Percentiles rank a stretch among this genome's conserved stretches.
Evolutionary conservation across 2,888 invertebrate genomes (phyloP).

Genomic region (Himalopsyche anomala): DNA sequence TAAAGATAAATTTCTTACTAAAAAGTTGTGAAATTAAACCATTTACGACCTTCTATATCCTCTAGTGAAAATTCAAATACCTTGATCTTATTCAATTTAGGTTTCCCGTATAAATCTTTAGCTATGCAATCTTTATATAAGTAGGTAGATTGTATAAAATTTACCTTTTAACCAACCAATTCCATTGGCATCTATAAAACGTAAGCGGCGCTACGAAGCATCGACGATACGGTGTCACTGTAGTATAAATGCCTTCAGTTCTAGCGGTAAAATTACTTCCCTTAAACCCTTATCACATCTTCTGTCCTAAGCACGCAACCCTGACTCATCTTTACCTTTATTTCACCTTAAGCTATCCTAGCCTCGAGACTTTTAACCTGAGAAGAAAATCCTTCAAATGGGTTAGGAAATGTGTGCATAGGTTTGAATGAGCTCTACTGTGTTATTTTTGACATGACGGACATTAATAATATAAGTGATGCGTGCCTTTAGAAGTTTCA

Average conservation of each 20-base stretch:
- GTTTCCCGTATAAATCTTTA: background rate
- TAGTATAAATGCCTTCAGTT: slow-evolving; percentile 15
- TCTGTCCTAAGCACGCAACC: slow-evolving; percentile 51
- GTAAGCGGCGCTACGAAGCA: slow-evolving; percentile 4
- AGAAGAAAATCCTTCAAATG: slow-evolving; percentile 25
- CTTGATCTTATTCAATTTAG: slow-evolving; percentile 8
- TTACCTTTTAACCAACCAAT: slow-evolving; percentile 24
- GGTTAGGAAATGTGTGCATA: slow-evolving; percentile 13
- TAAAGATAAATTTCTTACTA: too few relatives aligned
- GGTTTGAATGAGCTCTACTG: background rate
- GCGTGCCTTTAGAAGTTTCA: background rate
- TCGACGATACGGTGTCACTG: slow-evolving; percentile 9
- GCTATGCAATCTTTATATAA: background rate
- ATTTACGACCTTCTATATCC: too few relatives aligned
- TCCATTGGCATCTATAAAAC: slow-evolving; percentile 30
- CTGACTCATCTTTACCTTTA: slow-evolving; percentile 57
- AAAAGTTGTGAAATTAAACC: too few relatives aligned
- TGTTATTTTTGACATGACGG: slow-evolving; percentile 13
- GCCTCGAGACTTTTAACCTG: slow-evolving; percentile 40
- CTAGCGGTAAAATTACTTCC: slow-evolving; percentile 37
- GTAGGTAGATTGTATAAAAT: background rate
- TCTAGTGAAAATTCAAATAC: too few relatives aligned
- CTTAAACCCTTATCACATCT: slow-evolving; percentile 52
- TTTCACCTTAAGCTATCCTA: slow-evolving; percentile 44
- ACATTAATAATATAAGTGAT: slow-evolving; percentile 29